These are phyloP conservation scores for Hedychridium roseum DNA, from an alignment of 2,888 invertebrate genomes.

Conservation along the genomic window DNA sequence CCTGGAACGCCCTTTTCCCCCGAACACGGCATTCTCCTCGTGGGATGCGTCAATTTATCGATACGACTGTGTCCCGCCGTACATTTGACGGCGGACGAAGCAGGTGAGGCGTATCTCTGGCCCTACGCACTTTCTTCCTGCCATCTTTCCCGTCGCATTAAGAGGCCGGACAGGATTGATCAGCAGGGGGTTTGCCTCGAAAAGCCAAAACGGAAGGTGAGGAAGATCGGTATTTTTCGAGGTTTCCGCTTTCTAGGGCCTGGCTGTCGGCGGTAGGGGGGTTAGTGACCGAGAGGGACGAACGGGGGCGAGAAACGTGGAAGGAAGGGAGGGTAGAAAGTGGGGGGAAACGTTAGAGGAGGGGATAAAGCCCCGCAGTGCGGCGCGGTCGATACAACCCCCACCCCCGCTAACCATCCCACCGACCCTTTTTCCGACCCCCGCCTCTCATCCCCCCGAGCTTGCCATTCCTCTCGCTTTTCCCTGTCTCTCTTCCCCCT, in stretches of 20 bases:
- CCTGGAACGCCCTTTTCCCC: too few relatives aligned
- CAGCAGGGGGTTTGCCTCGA: too few relatives aligned
- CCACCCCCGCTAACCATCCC: slow-evolving; percentile 26
- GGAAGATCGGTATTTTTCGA: too few relatives aligned
- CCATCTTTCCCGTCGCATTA: too few relatives aligned
- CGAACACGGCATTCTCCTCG: too few relatives aligned
- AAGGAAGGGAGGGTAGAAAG: slow-evolving; percentile 8
- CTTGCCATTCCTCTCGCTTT: slow-evolving; percentile 5
- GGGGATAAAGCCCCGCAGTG: slow-evolving; percentile 64
- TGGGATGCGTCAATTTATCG: too few relatives aligned
- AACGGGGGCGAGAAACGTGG: slow-evolving; percentile 45
- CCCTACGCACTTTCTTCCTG: too few relatives aligned
- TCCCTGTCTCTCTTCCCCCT: not conserved
- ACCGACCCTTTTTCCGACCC: slow-evolving; percentile 27
- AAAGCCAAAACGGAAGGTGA: too few relatives aligned
- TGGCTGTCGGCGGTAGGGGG: slow-evolving; percentile 12
- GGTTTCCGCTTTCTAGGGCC: slow-evolving; percentile 12
- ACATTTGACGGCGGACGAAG: too few relatives aligned
- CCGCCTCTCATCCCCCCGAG: not conserved
- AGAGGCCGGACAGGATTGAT: too few relatives aligned
- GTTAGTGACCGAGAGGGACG: slow-evolving; percentile 26
- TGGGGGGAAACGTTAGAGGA: slow-evolving; percentile 22
- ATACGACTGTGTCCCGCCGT: too few relatives aligned
- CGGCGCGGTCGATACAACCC: slow-evolving; percentile 63
- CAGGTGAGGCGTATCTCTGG: too few relatives aligned